Percentiles rank a stretch among this genome's conserved stretches.
Evolutionary conservation across 2,113 vertebrate species (phyloP).

Genomic region (Sisor rabdophorus): DNA sequence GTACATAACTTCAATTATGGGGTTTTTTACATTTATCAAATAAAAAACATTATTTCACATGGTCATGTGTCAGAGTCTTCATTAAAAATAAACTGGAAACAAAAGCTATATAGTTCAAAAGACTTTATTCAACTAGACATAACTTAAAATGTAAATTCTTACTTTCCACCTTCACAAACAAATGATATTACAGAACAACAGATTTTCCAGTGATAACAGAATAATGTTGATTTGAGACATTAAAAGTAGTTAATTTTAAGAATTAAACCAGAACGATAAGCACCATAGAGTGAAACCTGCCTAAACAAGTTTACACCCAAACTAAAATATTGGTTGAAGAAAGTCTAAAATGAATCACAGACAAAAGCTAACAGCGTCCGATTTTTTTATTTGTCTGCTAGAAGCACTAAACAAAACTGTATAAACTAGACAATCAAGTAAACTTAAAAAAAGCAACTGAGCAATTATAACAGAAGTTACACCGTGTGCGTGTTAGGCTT

Average conservation of each 20-base stretch:
- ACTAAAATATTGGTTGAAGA: too few species aligned
- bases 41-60: slow-evolving; percentile 11
- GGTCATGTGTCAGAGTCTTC: not conserved
- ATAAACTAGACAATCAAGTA: not conserved
- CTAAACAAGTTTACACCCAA: not conserved
- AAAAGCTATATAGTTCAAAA: not conserved
- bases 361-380: not conserved
- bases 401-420: not conserved
- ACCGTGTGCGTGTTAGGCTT: not conserved
- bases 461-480: not conserved
- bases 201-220: not conserved
- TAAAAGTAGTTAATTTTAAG: not conserved
- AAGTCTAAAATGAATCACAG: not conserved
- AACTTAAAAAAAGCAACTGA: not conserved
- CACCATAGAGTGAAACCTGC: not conserved
- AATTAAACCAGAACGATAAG: slow-evolving; percentile 3
- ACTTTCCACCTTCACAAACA: slow-evolving; percentile 23
- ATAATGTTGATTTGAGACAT: not conserved
- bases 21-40: not conserved
- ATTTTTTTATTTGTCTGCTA: not conserved
- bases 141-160: not conserved
- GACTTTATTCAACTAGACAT: slow-evolving; percentile 3
- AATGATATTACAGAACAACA: not conserved
- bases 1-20: not conserved
- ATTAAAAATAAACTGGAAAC: not conserved